phyloP scores from a whole-genome alignment of 2,888 invertebrate species.

The Mimumesa dahlbomi region DNA sequence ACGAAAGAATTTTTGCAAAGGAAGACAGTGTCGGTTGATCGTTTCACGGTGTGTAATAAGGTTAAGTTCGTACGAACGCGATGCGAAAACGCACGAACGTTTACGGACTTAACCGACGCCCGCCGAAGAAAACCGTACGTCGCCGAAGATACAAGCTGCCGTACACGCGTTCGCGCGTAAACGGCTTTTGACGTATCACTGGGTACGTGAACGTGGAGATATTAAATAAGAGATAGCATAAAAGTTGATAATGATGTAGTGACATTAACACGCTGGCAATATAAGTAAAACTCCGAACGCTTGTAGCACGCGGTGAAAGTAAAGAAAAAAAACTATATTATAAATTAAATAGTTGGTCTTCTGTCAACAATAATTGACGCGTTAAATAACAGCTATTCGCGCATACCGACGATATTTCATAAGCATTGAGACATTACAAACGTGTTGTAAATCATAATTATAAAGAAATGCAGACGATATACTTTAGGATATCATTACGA shows the following conservation, averaged over 20 bases:
- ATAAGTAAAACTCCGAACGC: conserved; percentile 2
- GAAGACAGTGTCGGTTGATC: conserved; percentile 48
- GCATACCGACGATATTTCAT: conserved; percentile 20
- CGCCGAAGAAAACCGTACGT: conserved; percentile 38
- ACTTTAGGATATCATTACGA: not conserved
- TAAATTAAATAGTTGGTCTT: conserved; percentile 3
- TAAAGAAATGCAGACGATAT: not conserved
- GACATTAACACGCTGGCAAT: conserved; percentile 29
- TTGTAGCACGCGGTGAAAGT: conserved; percentile 37
- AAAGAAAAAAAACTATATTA: conserved; percentile 27
- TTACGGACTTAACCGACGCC: conserved; percentile 29
- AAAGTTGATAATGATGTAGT: conserved; percentile 49
- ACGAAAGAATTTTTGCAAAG: conserved; percentile 42
- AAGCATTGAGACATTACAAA: conserved; percentile 6
- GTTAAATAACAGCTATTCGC: conserved; percentile 12
- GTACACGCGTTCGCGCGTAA: conserved; percentile 47
- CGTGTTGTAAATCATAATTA: conserved; percentile 6
- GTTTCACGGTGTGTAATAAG: conserved; percentile 53
- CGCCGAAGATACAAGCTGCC: conserved; percentile 15
- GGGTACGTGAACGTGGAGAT: conserved; percentile 25
- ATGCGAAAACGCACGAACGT: conserved; percentile 46
- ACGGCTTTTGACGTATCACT: conserved; percentile 44
- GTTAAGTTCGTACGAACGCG: conserved; percentile 58
- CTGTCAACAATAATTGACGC: conserved; percentile 5
- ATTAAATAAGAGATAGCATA: conserved; percentile 54